Base-by-base conservation (phyloP, 1,140 invertebrate genomes). In the Eulimnadia texana region DNA sequence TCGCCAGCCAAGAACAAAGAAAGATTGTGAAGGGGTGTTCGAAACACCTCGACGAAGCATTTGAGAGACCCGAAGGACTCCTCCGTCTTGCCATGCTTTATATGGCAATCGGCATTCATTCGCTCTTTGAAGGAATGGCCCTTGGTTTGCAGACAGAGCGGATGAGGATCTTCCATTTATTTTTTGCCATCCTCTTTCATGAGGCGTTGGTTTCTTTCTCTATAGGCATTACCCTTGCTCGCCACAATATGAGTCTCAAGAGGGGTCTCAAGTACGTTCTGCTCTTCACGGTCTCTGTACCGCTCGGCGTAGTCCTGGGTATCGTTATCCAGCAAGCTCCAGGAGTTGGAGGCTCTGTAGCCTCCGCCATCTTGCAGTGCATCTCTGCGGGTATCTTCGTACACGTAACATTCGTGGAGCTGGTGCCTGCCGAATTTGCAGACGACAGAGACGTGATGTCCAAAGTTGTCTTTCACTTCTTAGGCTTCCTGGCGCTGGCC, bases 121-220 rank as follows among this genome's bases (percentile, higher is more conserved):
- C 72, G 3, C 55, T 77, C 13, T 76, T 76, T 62, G 74, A 76
- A 70, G 74, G 74, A 33, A 63, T 77, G 22, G 72, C 75, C 13
- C 63, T 76, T 16, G 74, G 74, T 16, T 67, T 77, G 16, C 71
- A 74, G 58, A 71, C 64, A 20, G 62, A 67, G 42, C 53, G 53
- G 11, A 58, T 62, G 10, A 68, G 67, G 58, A 70, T 74, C 22
- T 54, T 73, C 24, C 73, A 70, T 53, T 61, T 77, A 1, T 69
- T 76, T 56, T 66, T 74, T 22, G 72, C 70, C 0, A 69, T 76
- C 16, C 65, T 74, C 22, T 59, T 75, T 11, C 74, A 76, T 63
- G 74, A 76, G 64, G 66, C 71, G 23, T 61, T 76, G 3, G 68
- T 73, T 23, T 72, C 74, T 27, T 64, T 74, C 52, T 74, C 74